These are phyloP conservation scores for Microctonus aethiopoides DNA, from an alignment of 2,888 invertebrate species.

Conservation along the genomic window DNA sequence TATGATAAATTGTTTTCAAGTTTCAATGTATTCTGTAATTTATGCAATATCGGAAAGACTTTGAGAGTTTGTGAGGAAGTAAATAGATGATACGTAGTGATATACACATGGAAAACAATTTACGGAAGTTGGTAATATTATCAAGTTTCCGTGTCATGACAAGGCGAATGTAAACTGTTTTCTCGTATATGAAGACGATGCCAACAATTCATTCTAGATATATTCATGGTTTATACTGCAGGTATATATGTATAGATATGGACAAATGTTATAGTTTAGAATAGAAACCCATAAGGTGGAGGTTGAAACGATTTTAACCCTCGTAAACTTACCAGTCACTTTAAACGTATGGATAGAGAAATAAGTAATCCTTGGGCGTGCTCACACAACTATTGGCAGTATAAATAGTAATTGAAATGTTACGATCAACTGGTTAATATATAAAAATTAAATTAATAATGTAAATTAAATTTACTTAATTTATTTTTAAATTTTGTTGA, in stretches of 20 bases:
- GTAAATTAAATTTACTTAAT: too few species aligned
- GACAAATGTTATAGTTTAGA: too few species aligned
- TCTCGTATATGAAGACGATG: neutral
- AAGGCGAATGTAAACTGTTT: conserved; percentile 28
- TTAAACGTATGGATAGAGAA: neutral
- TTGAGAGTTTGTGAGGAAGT: neutral
- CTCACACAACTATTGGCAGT: neutral
- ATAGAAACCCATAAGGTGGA: conserved; percentile 14
- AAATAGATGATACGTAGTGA: conserved; percentile 3
- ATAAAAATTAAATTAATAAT: neutral
- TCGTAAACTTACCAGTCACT: neutral
- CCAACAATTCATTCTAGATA: neutral
- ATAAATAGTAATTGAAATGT: neutral
- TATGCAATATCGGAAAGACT: neutral
- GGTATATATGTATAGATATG: conserved; percentile 19
- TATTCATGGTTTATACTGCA: conserved; percentile 8
- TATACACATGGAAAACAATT: conserved; percentile 44
- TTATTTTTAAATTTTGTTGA: too few species aligned
- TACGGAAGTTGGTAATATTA: conserved; percentile 49
- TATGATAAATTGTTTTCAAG: neutral
- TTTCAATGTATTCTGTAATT: neutral
- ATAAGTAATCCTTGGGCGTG: neutral
- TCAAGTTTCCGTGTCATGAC: conserved; percentile 42
- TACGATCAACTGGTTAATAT: neutral
- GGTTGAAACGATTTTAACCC: neutral